A percentile compares a stretch with the other conserved stretches of the same genome.
These are phyloP conservation scores for Cydia amplana DNA, from an alignment of 1,140 invertebrate genomes.

Conservation along the genomic window DNA sequence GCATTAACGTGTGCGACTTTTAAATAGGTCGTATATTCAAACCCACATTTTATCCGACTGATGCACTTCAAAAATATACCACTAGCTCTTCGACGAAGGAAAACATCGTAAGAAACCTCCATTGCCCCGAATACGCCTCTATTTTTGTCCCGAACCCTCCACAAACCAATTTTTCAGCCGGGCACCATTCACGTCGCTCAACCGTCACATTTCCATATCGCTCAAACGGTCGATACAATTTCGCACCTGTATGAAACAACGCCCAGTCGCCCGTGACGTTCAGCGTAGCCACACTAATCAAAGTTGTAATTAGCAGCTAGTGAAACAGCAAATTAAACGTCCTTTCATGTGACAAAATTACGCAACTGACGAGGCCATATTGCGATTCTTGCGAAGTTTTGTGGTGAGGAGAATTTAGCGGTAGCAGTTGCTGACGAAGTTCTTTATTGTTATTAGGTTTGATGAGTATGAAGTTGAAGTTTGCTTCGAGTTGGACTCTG, in stretches of 20 bases:
- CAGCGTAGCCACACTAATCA: conserved; percentile 62
- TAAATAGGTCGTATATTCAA: too few species aligned
- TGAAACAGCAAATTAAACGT: conserved; percentile 73
- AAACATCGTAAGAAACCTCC: conserved; percentile 1
- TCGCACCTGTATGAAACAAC: conserved; percentile 28
- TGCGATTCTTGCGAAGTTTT: conserved; percentile 28
- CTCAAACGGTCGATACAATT: conserved; percentile 20
- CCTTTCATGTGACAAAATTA: conserved; percentile 68
- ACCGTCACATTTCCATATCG: neutral
- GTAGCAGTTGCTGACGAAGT: conserved; percentile 38
- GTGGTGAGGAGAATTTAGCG: conserved; percentile 27
- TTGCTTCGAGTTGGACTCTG: neutral
- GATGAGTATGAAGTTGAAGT: conserved; percentile 4
- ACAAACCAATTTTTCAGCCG: too few species aligned
- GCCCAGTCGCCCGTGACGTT: conserved; percentile 43
- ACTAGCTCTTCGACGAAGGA: neutral
- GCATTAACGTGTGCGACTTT: too few species aligned
- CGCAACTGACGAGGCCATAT: conserved; percentile 29
- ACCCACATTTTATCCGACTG: too few species aligned
- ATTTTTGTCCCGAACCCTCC: neutral
- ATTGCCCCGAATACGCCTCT: neutral
- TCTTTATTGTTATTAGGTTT: conserved; percentile 37
- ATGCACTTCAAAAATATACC: too few species aligned
- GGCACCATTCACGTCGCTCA: conserved; percentile 4
- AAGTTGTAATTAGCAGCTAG: conserved; percentile 73